Base-by-base conservation (phyloP, 2,797 vertebrate genomes). In the Siniperca obscura region DNA sequence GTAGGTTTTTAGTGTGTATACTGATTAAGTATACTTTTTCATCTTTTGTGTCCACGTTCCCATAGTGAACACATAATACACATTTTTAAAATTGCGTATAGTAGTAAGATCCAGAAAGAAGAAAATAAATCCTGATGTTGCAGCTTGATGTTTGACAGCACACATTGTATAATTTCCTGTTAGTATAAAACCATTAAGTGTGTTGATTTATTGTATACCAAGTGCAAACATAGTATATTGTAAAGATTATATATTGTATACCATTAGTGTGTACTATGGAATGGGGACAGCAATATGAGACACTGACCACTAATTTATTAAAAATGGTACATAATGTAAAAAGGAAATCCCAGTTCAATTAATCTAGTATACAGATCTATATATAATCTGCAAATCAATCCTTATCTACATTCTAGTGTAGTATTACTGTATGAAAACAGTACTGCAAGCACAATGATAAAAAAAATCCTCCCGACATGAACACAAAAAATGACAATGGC, bases 401-500 rank as follows among this genome's bases (percentile, higher is more conserved):
- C 3, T 52, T 2, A 14, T 53, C 25, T 62, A n/a, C 3, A 40
- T 66, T 48, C 12, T 52, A 46, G 0, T 21, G 36, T 27, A 4
- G 36, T 50, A 4, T 44, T 27, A 46, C 4, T n/a, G 34, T 30
- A 16, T 16, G 9, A 64, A 27, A 44, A 14, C 0, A 71, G n/a
- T 2, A 12, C 25, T 48, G 13, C 42, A 48, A 11, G 17, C 17
- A 27, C 16, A 57, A 2, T 8, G 1, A 42, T 3, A 34, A 11
- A 6, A 8, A 8, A 6, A 14, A 44, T 27, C 1, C 40, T 4
- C 3, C 10, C 1, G 8, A 50, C 19, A 38, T 36, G 22, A 76
- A 80, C n/a, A 68, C 30, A 70, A 40, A 57, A 65, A 5, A 27
- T 11, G 46, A 87, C 59, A 48, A 72, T 0, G 46, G 30, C 25